Conservation (phyloP, 2,797 vertebrate species). For the Syndactyla subalaris region DNA sequence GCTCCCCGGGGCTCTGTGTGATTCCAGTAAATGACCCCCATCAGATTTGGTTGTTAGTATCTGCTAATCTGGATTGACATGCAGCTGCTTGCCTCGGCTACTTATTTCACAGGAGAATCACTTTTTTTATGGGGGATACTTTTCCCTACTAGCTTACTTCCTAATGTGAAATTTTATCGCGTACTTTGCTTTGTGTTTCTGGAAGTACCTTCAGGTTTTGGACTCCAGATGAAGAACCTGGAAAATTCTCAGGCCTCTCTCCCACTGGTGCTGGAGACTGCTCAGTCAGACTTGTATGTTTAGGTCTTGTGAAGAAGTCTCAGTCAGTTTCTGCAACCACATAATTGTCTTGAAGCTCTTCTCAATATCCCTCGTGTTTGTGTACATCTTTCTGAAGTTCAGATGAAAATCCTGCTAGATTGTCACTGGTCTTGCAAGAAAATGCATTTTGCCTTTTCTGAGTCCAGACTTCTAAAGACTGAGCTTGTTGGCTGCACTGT, state of each 20-base stretch:
- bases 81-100: neutral
- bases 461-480: neutral
- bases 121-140: neutral
- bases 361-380: neutral
- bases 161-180: neutral
- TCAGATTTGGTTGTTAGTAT: neutral
- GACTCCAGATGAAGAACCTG: neutral
- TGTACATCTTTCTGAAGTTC: neutral
- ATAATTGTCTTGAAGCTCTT: neutral
- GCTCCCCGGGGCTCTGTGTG: accelerated
- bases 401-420: neutral
- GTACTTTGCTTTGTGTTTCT: neutral
- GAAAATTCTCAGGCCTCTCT: neutral
- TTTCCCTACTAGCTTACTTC: neutral
- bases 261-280: neutral
- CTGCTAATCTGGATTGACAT: neutral
- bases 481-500: neutral
- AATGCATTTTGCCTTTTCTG: neutral
- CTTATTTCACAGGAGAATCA: neutral
- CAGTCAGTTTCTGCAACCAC: neutral
- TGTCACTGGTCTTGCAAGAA: neutral
- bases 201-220: neutral
- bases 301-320: neutral
- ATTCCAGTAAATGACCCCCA: neutral
- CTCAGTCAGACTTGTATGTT: neutral